These are phyloP conservation scores for Acestrorhynchus altus DNA, from an alignment of 2,797 vertebrate genomes.

Conservation along the genomic window DNA sequence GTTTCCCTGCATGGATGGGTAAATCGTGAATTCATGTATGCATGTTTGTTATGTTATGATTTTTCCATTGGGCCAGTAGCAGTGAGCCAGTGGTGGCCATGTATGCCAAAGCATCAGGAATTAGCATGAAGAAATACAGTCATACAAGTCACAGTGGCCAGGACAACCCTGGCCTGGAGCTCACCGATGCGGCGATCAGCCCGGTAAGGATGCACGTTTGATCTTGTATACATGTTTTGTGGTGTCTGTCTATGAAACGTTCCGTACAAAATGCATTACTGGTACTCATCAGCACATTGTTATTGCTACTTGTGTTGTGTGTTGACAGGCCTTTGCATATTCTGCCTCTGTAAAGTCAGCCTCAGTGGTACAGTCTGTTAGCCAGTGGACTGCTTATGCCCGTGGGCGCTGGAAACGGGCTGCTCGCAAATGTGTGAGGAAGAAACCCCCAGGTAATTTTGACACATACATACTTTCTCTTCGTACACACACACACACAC, in stretches of 20 bases:
- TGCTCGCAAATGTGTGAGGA: conserved; percentile 47
- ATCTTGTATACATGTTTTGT: neutral
- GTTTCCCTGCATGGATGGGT: no score
- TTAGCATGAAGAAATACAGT: conserved; percentile 58
- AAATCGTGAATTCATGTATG: no score
- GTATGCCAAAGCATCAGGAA: neutral
- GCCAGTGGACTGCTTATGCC: conserved; percentile 62
- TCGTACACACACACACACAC: neutral
- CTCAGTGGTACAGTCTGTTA: conserved; percentile 44
- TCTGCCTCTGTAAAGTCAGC: conserved; percentile 24
- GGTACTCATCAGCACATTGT: no score
- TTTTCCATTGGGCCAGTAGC: neutral
- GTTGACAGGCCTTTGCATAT: conserved; percentile 11
- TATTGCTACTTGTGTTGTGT: neutral
- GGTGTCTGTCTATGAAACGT: neutral
- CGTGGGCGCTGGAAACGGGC: conserved; percentile 63
- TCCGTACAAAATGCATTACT: neutral
- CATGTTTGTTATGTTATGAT: neutral
- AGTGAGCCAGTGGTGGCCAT: neutral
- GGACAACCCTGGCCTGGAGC: conserved; percentile 60
- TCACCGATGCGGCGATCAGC: conserved; percentile 32
- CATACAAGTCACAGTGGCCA: conserved; percentile 1
- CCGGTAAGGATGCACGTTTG: conserved; percentile 54
- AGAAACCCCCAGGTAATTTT: conserved; percentile 56
- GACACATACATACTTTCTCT: neutral